phyloP scores from a whole-genome alignment of 2,888 invertebrate species.

The Leptinotarsa juncta region DNA sequence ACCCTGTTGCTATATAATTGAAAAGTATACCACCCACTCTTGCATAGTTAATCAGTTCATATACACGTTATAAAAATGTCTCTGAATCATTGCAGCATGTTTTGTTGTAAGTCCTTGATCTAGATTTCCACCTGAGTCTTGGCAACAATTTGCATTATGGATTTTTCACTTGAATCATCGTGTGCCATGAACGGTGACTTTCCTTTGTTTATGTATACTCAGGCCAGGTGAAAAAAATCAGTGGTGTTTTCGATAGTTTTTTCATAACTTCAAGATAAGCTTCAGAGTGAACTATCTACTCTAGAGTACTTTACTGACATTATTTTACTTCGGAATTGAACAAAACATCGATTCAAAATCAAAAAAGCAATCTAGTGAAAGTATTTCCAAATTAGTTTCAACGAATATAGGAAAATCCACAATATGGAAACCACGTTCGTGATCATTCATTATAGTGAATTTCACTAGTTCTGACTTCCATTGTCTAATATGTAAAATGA shows the following conservation, averaged over 20 bases:
- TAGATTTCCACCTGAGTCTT: slow-evolving; percentile 11
- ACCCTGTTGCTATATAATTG: neutral
- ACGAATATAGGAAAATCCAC: too few species aligned
- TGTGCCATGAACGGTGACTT: slow-evolving; percentile 34
- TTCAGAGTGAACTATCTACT: too few species aligned
- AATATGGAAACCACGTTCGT: too few species aligned
- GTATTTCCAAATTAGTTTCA: too few species aligned
- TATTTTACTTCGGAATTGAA: too few species aligned
- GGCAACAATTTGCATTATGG: slow-evolving; percentile 41
- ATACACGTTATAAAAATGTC: neutral
- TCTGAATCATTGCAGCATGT: neutral
- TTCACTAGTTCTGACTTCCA: too few species aligned
- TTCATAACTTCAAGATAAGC: too few species aligned
- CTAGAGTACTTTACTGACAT: too few species aligned
- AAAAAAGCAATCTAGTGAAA: too few species aligned
- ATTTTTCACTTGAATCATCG: slow-evolving; percentile 34
- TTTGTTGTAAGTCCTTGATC: slow-evolving; percentile 27
- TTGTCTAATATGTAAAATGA: too few species aligned
- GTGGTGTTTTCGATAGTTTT: neutral
- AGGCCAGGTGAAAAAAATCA: neutral
- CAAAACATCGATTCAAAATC: too few species aligned
- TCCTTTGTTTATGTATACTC: slow-evolving; percentile 20
- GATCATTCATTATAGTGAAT: too few species aligned
- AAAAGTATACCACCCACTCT: neutral
- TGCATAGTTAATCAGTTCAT: neutral